Conservation (phyloP, 2,113 vertebrate species). For the Oreocharis arfaki region DNA sequence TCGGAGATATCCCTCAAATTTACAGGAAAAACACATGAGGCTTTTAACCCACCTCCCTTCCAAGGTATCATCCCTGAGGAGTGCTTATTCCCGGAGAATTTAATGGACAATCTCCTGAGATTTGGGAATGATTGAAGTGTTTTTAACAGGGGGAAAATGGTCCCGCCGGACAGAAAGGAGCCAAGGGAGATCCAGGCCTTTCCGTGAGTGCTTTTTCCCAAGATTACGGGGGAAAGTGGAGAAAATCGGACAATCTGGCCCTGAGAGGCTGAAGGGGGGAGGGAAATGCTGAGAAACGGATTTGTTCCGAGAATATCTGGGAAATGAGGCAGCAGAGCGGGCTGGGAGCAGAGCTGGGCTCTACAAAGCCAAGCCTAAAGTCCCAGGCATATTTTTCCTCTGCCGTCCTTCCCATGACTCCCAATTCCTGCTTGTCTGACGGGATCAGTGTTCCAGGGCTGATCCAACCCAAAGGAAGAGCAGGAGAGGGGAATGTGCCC, state of each 20-base stretch:
- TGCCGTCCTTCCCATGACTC: background rate
- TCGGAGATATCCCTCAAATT: background rate
- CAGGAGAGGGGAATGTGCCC: background rate
- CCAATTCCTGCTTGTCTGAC: background rate
- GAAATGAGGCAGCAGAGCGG: background rate
- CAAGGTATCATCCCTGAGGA: background rate
- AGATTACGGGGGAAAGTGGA: background rate
- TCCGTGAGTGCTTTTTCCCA: slow-evolving; percentile 62
- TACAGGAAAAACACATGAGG: background rate
- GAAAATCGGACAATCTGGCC: background rate
- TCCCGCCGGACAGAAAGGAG: slow-evolving; percentile 76
- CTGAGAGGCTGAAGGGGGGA: background rate
- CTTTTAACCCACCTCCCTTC: background rate
- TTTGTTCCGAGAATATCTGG: background rate
- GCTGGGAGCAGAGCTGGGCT: background rate
- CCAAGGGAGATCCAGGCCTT: slow-evolving; percentile 85
- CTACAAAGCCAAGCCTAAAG: background rate
- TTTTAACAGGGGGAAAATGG: slow-evolving; percentile 76
- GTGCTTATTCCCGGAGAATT: background rate
- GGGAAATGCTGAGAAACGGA: background rate
- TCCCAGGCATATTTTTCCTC: background rate
- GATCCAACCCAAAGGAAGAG: background rate
- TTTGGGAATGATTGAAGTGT: background rate
- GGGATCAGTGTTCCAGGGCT: background rate
- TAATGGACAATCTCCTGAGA: background rate